Evolutionary conservation across 2,113 vertebrate species (phyloP), one percentile per base, ranked within the genome.

Genomic region (Rhea americana): DNA sequence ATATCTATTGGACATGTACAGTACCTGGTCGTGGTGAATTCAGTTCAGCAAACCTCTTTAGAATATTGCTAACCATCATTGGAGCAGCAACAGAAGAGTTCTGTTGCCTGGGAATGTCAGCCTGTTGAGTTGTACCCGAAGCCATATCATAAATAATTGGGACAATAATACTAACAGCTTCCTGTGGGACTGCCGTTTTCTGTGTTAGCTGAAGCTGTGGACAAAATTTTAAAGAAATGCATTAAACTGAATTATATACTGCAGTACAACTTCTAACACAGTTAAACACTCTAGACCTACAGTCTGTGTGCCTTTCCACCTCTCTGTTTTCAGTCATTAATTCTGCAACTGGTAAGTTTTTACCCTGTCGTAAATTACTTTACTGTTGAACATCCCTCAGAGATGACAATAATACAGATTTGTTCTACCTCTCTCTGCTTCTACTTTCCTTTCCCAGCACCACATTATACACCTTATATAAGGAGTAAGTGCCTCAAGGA

Each of bases 71-170:
- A 96, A 99, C 99, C 98, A 99, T 98, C 97, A 99, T 98, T 37
- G 99, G 99, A 70, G 99, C 99, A 67, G 99, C 98, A 95, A 99
- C 99, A 24, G 99, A 99, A 90, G 99, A 99, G 98, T 99, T 99
- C 97, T 99, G 99, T 96, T 99, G 99, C 77, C 99, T 98, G 74
- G 99, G 99, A 97, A 99, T 99, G 98, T 99, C 99, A 70, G 99
- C 99, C 97, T 99, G 99, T 97, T 99, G 99, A 6, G 99, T 99
- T 90, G 99, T 98, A 82, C 99, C 99, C 24, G 99, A 99, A 94
- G 99, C 99, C 99, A 99, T 99, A 97, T 99, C 99, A 94, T 99
- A 99, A 97, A 99, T 99, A 89, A 99, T 99, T 86, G 99, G 99
- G 80, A 99, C 99, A 81, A 99, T 99, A 97, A 99, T 99, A 97